Conservation (phyloP, 2,113 vertebrate genomes). For the Trachemys scripta region DNA sequence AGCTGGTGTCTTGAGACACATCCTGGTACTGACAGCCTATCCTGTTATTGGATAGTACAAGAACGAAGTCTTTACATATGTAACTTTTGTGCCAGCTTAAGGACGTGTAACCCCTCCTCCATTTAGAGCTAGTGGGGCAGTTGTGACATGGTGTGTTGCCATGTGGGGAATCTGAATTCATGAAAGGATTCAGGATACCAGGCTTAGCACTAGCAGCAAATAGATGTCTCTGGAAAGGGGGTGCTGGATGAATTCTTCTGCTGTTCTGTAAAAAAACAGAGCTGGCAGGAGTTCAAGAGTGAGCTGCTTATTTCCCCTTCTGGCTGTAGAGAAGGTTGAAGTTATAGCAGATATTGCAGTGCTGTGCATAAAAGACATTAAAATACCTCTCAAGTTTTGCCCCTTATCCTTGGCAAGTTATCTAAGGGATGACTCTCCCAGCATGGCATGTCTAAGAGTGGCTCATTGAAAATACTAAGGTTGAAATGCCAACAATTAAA, state of each 20-base stretch:
- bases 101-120: conserved; percentile 52
- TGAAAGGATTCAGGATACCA: conserved; percentile 81
- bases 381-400: not conserved
- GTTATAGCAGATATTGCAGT: conserved; percentile 23
- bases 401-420: not conserved
- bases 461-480: not conserved
- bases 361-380: not conserved
- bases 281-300: conserved; percentile 47
- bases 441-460: not conserved
- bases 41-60: conserved; percentile 42
- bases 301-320: conserved; percentile 59
- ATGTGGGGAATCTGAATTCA: conserved; percentile 69
- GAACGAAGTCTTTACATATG: conserved; percentile 45
- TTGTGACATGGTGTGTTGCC: conserved; percentile 47
- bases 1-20: conserved; percentile 49
- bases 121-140: conserved; percentile 59
- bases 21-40: not conserved
- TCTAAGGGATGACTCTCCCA: not conserved
- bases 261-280: conserved; percentile 43
- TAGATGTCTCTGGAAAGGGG: conserved; percentile 58
- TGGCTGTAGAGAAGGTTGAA: conserved; percentile 53
- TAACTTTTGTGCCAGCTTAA: conserved; percentile 72
- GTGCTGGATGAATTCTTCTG: conserved; percentile 33
- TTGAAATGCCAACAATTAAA: not conserved
- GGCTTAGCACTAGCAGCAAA: conserved; percentile 56